Evolutionary conservation across 2,113 vertebrate genomes (phyloP).

Genomic region (Macrotus californicus): DNA sequence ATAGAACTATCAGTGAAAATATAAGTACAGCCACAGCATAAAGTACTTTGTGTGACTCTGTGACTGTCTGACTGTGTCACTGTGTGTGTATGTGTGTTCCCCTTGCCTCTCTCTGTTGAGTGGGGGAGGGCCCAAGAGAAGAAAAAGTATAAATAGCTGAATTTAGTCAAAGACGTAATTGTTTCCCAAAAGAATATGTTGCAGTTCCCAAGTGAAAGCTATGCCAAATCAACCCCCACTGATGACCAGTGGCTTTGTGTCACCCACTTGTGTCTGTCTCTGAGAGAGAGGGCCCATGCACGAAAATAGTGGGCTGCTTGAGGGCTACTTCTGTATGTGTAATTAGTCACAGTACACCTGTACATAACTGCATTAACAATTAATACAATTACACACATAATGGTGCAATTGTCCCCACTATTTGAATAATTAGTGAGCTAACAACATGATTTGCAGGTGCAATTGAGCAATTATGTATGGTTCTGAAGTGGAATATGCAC

Average conservation of each 20-base stretch:
- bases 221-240: constrained; percentile 16
- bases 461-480: constrained; percentile 73
- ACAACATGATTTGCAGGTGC: constrained; percentile 76
- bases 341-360: constrained; percentile 74
- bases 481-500: constrained; percentile 66
- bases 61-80: neutral
- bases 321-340: constrained; percentile 45
- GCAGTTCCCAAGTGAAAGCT: neutral
- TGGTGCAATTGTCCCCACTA: constrained; percentile 71
- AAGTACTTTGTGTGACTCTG: neutral
- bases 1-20: neutral
- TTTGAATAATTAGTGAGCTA: constrained; percentile 75
- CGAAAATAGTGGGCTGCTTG: neutral
- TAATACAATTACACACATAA: constrained; percentile 74
- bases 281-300: neutral
- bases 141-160: constrained; percentile 41
- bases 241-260: constrained; percentile 58
- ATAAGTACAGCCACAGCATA: neutral
- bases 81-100: neutral
- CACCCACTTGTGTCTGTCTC: constrained; percentile 50
- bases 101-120: neutral
- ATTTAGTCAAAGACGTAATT: constrained; percentile 54
- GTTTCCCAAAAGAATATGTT: constrained; percentile 23
- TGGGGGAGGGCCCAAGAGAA: neutral
- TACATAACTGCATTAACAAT: constrained; percentile 72